Conservation (phyloP, 1,140 invertebrate genomes). For the Gonioctena quinquepunctata region DNA sequence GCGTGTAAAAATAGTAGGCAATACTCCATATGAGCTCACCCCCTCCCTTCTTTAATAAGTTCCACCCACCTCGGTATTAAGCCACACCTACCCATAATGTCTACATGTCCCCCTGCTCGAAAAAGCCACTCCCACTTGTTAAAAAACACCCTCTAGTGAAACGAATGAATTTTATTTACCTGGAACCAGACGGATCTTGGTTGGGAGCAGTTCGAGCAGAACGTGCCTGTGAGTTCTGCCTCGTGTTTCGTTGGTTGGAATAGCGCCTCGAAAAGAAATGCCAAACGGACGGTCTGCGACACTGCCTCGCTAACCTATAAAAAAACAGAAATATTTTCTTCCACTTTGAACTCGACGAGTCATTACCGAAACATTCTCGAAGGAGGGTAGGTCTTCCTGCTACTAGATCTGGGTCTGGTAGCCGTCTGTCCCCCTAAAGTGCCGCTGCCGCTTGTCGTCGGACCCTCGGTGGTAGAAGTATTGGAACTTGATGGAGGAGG, state of each 20-base stretch:
- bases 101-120: too few species aligned
- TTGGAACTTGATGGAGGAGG: neutral
- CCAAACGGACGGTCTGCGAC: conserved; percentile 31
- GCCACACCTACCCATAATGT: too few species aligned
- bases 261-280: conserved; percentile 38
- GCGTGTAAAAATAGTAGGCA: too few species aligned
- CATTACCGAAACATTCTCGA: conserved; percentile 36
- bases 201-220: too few species aligned
- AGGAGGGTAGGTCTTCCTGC: conserved; percentile 47
- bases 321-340: neutral
- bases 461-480: neutral
- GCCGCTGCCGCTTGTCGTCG: neutral
- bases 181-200: too few species aligned
- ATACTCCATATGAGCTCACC: too few species aligned
- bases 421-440: neutral
- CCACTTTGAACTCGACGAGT: neutral
- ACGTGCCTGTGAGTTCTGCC: too few species aligned
- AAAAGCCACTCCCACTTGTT: too few species aligned
- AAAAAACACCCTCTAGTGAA: too few species aligned
- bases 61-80: too few species aligned
- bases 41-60: too few species aligned
- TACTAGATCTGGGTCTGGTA: conserved; percentile 6
- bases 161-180: too few species aligned
- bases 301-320: conserved; percentile 25
- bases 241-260: neutral